These are phyloP conservation scores for Coendou prehensilis DNA, from an alignment of 2,797 vertebrate genomes.

Conservation along the genomic window DNA sequence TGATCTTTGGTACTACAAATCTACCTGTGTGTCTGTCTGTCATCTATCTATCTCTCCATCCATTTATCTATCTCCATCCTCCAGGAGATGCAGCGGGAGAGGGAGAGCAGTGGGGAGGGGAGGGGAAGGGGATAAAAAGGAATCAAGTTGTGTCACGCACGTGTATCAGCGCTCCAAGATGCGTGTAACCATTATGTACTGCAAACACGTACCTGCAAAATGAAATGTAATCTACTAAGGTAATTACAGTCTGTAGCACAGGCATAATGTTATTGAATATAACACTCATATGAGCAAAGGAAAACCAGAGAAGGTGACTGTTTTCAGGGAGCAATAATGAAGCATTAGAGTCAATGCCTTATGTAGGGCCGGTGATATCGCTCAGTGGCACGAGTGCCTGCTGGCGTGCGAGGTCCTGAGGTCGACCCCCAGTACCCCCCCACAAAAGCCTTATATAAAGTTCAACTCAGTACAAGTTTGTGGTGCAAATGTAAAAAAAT, in stretches of 20 bases:
- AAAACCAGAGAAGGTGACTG: background rate
- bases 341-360: background rate
- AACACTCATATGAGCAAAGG: background rate
- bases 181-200: background rate
- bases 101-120: background rate
- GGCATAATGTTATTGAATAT: background rate
- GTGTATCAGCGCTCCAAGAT: background rate
- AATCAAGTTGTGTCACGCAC: background rate
- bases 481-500: background rate
- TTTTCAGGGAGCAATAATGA: background rate
- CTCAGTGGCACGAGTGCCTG: too few relatives aligned
- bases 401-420: too few relatives aligned
- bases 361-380: too few relatives aligned
- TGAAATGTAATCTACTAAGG: background rate
- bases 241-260: background rate
- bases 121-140: background rate
- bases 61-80: background rate
- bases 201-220: background rate
- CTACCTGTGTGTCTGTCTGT: too few relatives aligned
- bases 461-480: background rate
- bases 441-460: background rate
- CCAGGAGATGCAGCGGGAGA: background rate
- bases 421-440: too few relatives aligned
- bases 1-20: background rate
- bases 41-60: too few relatives aligned